A percentile compares a stretch with the other conserved stretches of the same genome.
Conservation (phyloP, 2,797 vertebrate genomes). For the Pseudomugil gertrudae region DNA sequence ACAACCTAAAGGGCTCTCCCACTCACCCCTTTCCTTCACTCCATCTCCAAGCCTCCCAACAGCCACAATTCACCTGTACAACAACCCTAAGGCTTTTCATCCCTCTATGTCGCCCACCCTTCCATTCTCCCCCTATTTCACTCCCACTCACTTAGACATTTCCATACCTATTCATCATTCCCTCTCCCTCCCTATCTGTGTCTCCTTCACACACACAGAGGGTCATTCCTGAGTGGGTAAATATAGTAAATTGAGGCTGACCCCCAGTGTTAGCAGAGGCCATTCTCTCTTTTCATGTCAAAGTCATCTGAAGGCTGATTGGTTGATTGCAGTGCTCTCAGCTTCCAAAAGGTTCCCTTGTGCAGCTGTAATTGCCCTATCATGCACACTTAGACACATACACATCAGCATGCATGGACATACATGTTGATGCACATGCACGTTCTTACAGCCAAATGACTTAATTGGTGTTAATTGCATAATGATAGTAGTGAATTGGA, state of each 20-base stretch:
- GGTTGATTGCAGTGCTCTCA: constrained; percentile 89
- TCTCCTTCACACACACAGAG: constrained; percentile 68
- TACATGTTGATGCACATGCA: constrained; percentile 66
- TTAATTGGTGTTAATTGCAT: constrained; percentile 98
- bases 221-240: constrained; percentile 81
- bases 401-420: constrained; percentile 56
- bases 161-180: constrained; percentile 75
- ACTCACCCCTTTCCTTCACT: constrained; percentile 41
- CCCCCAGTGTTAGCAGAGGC: constrained; percentile 75
- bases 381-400: constrained; percentile 48
- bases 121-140: constrained; percentile 25
- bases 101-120: constrained; percentile 35
- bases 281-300: constrained; percentile 82
- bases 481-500: constrained; percentile 93
- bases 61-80: constrained; percentile 73
- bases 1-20: constrained; percentile 69
- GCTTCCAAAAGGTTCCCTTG: constrained; percentile 88
- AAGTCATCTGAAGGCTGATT: constrained; percentile 87
- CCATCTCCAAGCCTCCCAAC: constrained; percentile 10
- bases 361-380: constrained; percentile 89
- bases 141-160: constrained; percentile 58
- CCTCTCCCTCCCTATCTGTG: constrained; percentile 50
- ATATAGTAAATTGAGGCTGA: constrained; percentile 84
- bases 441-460: constrained; percentile 90
- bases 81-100: constrained; percentile 59